Conservation (phyloP, 2,113 vertebrate genomes). For the Zosterops borbonicus region DNA sequence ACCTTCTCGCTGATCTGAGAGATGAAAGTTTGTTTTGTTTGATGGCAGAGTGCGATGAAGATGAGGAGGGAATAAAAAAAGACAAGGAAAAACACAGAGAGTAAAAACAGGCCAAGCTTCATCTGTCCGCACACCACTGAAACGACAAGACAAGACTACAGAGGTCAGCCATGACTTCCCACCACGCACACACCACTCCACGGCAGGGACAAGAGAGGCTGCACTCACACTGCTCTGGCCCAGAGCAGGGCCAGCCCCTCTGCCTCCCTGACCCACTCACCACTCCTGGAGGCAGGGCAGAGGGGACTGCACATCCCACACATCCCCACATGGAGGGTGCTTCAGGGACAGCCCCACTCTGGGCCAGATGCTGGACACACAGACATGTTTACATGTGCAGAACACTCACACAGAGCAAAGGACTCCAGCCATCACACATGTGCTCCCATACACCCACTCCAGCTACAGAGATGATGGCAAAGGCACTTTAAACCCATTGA, state of each 20-base stretch:
- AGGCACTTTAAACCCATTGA: constrained; percentile 47
- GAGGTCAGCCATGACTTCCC: constrained; percentile 63
- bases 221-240: neutral
- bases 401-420: neutral
- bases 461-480: constrained; percentile 15
- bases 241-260: neutral
- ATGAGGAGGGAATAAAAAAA: constrained; percentile 89
- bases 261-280: neutral
- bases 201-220: neutral
- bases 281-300: neutral
- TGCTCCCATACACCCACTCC: neutral
- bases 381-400: neutral
- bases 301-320: neutral
- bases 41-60: constrained; percentile 93
- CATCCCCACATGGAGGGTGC: neutral
- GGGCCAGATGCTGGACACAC: neutral
- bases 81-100: constrained; percentile 98
- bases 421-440: neutral
- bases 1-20: constrained; percentile 99
- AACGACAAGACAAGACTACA: constrained; percentile 79
- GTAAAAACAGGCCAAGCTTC: constrained; percentile 98
- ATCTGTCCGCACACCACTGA: constrained; percentile 85
- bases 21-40: constrained; percentile 92
- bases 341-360: fast-evolving
- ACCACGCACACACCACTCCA: constrained; percentile 31